Percentiles rank a stretch among this genome's conserved stretches.
Conservation (phyloP, 2,113 vertebrate species). For the Chlorodrepanis virens region DNA sequence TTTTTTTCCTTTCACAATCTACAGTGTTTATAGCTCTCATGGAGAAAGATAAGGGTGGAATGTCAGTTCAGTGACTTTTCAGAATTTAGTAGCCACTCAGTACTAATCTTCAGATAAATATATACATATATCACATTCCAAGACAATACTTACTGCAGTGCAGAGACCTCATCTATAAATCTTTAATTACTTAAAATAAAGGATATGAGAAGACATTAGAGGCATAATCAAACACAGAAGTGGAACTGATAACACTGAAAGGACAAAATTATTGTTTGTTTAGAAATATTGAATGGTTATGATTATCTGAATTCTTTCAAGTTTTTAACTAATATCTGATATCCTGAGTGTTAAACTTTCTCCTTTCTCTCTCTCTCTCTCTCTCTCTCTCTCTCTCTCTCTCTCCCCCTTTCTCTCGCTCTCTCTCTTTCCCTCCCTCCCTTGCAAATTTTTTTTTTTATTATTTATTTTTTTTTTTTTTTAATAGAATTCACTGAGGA, state of each 20-base stretch:
- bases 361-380: neutral
- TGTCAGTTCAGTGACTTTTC: neutral
- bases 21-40: neutral
- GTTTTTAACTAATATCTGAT: neutral
- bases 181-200: neutral
- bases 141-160: neutral
- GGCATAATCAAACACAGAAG: neutral
- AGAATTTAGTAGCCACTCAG: neutral
- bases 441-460: accelerated
- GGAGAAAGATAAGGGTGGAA: neutral
- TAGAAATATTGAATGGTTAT: neutral
- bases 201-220: neutral
- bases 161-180: neutral
- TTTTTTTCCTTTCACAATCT: neutral
- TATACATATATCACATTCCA: neutral
- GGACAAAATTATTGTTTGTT: neutral
- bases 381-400: neutral
- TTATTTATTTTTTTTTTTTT: too few relatives aligned
- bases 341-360: neutral
- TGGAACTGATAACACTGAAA: neutral
- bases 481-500: neutral
- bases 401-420: too few relatives aligned
- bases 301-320: neutral
- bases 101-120: neutral
- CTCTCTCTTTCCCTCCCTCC: too few relatives aligned